Base-by-base conservation (phyloP, 2,113 vertebrate genomes). In the Lynx canadensis region DNA sequence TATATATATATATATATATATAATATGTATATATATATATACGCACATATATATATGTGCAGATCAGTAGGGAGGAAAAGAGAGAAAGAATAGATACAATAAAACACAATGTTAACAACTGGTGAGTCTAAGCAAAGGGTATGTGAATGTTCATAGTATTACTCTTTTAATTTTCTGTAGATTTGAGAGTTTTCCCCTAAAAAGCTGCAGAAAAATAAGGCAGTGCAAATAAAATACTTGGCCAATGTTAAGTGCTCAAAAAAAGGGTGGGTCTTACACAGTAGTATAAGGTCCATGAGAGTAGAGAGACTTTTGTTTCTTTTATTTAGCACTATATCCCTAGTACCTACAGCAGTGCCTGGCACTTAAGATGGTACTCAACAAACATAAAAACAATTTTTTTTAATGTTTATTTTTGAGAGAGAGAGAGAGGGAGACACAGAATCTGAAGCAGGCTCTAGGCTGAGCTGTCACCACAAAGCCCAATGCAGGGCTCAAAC, bases 101-200 rank as follows among this genome's bases (percentile, higher is more conserved):
- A 71, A 92, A 69, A n/a, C 18, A 71, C 21, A 78, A 73, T 71
- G 63, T 65, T 94, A 89, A 84, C 73, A 87, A 55, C 12, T 71
- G 33, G n/a, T 45, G 27, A 73, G 12, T 63, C 71, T 91, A 63
- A 88, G n/a, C 85, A 88, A 86, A 91, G 80, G 2, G 4, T 73
- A 73, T 57, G 19, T 55, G 27, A 52, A 33, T 74, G 41, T 68
- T 94, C 48, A 50, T 25, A n/a, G 19, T 84, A 65, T 73, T 71
- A 74, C 68, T 74, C 78, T 94, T 93, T 87, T 19, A 91, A 27
- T 19, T 86, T 88, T 85, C 50, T 89, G 50, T 50, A 89, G 78
- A 76, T 73, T 96, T 91, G 86, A 95, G 90, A 87, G 36, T 2
- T 36, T 71, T 65, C 27, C 27, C 38, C 74, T 0, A 0, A 66